These are phyloP conservation scores for Drosophila stalkeri DNA, from an alignment of 2,888 invertebrate species.

Conservation along the genomic window DNA sequence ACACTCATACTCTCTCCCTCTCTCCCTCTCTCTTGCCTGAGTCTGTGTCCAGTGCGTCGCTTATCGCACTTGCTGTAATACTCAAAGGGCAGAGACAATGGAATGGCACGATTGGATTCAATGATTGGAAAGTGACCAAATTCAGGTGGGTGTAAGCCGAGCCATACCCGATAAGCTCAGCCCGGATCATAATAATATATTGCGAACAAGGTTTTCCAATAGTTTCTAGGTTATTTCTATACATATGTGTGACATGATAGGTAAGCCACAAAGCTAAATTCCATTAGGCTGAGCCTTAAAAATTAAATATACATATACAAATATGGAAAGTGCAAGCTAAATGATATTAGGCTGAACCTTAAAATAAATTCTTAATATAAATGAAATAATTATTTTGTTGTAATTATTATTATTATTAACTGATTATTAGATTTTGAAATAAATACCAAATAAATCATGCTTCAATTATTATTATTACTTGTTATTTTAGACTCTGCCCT, in stretches of 20 bases:
- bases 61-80: slow-evolving; percentile 58
- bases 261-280: not conserved
- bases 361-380: not conserved
- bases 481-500: not conserved
- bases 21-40: not conserved
- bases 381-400: no score
- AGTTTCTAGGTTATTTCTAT: slow-evolving; percentile 48
- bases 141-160: slow-evolving; percentile 59
- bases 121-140: slow-evolving; percentile 43
- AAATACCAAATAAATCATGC: no score
- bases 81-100: slow-evolving; percentile 44
- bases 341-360: slow-evolving; percentile 11
- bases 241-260: not conserved
- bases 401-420: no score
- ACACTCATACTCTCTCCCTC: not conserved
- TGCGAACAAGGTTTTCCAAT: slow-evolving; percentile 42
- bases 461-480: no score
- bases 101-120: slow-evolving; percentile 12
- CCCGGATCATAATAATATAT: slow-evolving; percentile 19
- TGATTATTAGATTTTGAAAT: no score
- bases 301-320: not conserved
- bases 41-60: slow-evolving; percentile 28
- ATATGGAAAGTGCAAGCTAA: not conserved
- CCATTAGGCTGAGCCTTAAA: slow-evolving; percentile 1
- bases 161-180: slow-evolving; percentile 41